Base-by-base conservation (phyloP, 2,113 vertebrate genomes). In the Sardina pilchardus region DNA sequence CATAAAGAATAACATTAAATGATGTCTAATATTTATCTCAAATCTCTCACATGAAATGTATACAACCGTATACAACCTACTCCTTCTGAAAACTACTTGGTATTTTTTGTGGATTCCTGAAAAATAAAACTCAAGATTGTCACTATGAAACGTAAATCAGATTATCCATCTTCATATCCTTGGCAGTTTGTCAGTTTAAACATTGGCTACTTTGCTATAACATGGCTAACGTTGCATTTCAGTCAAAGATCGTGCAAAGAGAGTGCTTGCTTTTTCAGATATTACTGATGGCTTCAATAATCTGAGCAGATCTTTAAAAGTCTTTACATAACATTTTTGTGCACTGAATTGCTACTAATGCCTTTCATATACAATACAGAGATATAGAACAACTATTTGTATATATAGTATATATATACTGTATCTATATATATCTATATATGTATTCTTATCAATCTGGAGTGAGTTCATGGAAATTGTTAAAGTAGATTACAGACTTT, bases 1-100 rank as follows among this genome's bases (percentile, higher is more conserved):
- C 91, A 88, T 90, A 87, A 88, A 86, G 84, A 71, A 39, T 81
- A 90, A 91, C 89, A 91, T 89, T 90, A 89, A 90, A 90, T 87
- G 59, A 84, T 83, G 81, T 87, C 80, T 90, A 48, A 86, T 87
- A 92, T 90, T 89, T 90, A 90, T 89, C 89, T 80, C 88, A 56
- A 50, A 82, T 86, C 59, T 88, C n/a, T 75, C 42, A 81, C 63
- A 83, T 88, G 81, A 80, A 63, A 78, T 78, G 71, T 78, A 78
- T 78, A 78, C 71, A 36, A 34, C 82, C 83, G 53, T 88, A 84
- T 88, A 88, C 86, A 88, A 82, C 56, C 45, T 85, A 56, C 86
- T 84, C 45, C 67, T 83, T 83, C 67, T 81, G 63, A 59, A 82
- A 88, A 84, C 86, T 80, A 86, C 83, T 85, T 56, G 21, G 53